Conservation (phyloP, 2,888 invertebrate genomes). For the Axea sp. region DNA sequence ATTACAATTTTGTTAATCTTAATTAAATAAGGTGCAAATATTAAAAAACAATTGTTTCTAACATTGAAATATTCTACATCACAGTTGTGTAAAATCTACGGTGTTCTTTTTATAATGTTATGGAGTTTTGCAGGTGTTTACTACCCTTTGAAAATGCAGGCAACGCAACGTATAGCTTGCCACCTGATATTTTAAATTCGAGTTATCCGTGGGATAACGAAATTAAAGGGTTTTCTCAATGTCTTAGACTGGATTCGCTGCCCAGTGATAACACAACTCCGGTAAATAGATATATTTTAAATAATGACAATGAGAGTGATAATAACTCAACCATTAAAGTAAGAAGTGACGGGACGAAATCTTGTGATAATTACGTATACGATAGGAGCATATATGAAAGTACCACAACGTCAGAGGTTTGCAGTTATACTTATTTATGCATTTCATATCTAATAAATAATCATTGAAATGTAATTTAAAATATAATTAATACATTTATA, state of each 20-base stretch:
- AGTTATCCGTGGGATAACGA: slow-evolving; percentile 81
- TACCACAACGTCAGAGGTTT: slow-evolving; percentile 84
- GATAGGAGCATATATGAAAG: slow-evolving; percentile 82
- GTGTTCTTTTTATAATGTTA: neutral
- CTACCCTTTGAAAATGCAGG: slow-evolving; percentile 81
- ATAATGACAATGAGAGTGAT: slow-evolving; percentile 19
- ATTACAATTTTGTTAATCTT: too few species aligned
- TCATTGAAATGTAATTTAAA: too few species aligned
- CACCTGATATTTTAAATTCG: slow-evolving; percentile 78
- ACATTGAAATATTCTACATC: too few species aligned
- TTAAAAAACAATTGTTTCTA: too few species aligned
- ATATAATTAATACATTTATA: too few species aligned
- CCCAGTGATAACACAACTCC: slow-evolving; percentile 10
- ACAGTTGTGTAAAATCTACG: too few species aligned
- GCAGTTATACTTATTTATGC: neutral
- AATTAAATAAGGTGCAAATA: too few species aligned
- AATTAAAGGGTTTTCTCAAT: slow-evolving; percentile 80
- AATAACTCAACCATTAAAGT: slow-evolving; percentile 4
- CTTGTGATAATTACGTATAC: slow-evolving; percentile 83
- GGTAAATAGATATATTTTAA: slow-evolving; percentile 35
- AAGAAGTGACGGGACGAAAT: slow-evolving; percentile 59
- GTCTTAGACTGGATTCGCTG: slow-evolving; percentile 73
- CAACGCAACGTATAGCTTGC: slow-evolving; percentile 80
- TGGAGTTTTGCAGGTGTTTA: slow-evolving; percentile 80
- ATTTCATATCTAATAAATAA: too few species aligned